phyloP scores from a whole-genome alignment of 2,888 invertebrate genomes.

The Torymus texanus region DNA sequence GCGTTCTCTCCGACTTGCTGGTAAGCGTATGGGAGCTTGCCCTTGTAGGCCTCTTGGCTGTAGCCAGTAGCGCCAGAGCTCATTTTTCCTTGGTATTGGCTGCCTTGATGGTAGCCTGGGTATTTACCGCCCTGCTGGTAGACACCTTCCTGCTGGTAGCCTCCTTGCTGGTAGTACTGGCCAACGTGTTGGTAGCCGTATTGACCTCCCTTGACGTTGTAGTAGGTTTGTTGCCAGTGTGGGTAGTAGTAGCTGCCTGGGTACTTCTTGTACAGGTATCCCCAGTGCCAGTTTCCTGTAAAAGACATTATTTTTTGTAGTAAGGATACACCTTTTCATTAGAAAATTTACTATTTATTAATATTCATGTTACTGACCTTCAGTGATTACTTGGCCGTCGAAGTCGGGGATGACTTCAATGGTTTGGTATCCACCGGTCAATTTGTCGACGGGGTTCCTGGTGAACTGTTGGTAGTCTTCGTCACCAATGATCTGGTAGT shows the following conservation, averaged over 20 bases:
- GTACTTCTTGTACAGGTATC: constrained; percentile 65
- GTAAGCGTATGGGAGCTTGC: constrained; percentile 16
- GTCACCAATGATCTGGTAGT: constrained; percentile 65
- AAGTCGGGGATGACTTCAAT: constrained; percentile 67
- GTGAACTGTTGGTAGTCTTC: constrained; percentile 64
- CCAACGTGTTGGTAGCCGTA: background rate
- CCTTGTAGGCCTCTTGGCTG: constrained; percentile 4
- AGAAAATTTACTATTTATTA: background rate
- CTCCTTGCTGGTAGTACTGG: background rate
- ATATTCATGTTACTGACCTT: constrained; percentile 21
- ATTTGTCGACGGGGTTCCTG: constrained; percentile 54
- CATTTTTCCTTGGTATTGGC: too few relatives aligned
- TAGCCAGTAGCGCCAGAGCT: background rate
- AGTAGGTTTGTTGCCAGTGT: constrained; percentile 60
- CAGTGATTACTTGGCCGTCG: constrained; percentile 45
- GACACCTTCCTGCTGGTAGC: background rate
- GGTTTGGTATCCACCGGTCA: constrained; percentile 59
- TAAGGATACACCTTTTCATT: background rate
- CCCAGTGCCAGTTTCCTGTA: constrained; percentile 62
- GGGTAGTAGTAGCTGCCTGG: constrained; percentile 60
- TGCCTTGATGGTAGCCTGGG: background rate
- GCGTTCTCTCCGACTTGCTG: constrained; percentile 9
- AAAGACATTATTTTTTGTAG: background rate
- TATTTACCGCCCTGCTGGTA: constrained; percentile 10
- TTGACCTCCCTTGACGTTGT: constrained; percentile 37